Evolutionary conservation across 2,797 vertebrate genomes (phyloP).

Genomic region (Acrossocheilus wenchowensis): DNA sequence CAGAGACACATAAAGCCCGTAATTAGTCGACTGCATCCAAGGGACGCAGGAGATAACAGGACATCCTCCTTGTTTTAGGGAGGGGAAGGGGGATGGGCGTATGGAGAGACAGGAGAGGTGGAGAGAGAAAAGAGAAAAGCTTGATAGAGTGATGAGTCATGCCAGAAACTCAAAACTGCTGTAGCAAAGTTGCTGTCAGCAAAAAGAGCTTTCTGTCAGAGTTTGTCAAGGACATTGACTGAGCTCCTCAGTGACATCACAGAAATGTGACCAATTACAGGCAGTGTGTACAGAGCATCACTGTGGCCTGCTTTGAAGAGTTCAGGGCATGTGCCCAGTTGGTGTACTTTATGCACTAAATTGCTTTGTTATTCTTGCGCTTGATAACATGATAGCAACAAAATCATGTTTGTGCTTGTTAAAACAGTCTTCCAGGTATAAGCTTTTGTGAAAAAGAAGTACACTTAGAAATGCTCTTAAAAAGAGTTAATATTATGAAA

Average conservation of each 20-base stretch:
- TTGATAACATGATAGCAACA: background rate
- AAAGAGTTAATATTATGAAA: background rate
- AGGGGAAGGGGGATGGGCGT: background rate
- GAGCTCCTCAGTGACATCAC: conserved; percentile 42
- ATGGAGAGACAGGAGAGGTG: conserved; percentile 10
- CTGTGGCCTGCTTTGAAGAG: background rate
- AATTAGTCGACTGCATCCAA: conserved; percentile 51
- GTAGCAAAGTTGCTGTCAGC: conserved; percentile 42
- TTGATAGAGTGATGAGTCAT: conserved; percentile 55
- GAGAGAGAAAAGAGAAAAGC: background rate
- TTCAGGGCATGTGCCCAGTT: background rate
- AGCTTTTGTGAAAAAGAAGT: background rate
- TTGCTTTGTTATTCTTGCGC: background rate
- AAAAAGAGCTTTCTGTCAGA: conserved; percentile 45
- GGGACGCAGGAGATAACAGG: conserved; percentile 37
- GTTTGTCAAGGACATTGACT: conserved; percentile 1
- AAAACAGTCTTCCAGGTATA: background rate
- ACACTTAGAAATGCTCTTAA: background rate
- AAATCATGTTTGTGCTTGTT: background rate
- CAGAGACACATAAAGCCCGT: conserved; percentile 46
- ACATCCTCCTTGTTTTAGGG: conserved; percentile 9
- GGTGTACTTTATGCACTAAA: background rate
- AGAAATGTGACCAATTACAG: conserved; percentile 12
- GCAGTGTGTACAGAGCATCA: background rate
- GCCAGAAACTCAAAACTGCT: conserved; percentile 29